Evolutionary conservation across 1,140 invertebrate genomes (phyloP), one percentile per base, ranked within the genome.

Genomic region (Bactericera cockerelli): DNA sequence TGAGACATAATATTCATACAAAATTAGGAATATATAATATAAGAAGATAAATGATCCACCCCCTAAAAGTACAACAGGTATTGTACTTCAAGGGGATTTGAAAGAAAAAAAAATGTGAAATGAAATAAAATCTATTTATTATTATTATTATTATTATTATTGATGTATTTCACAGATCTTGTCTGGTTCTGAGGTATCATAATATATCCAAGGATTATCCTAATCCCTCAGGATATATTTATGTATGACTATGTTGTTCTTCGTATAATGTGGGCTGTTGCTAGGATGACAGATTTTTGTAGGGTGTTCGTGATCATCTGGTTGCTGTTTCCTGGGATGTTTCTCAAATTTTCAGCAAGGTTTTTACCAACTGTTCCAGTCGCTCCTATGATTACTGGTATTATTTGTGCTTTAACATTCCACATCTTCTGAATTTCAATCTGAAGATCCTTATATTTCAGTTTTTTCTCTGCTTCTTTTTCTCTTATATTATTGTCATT

Each of bases 401-500:
- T n/a, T 4, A 49, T n/a, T 49, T 49, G n/a, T 19, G 42, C 22
- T 22, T 49, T 49, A 6, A 49, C 3, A 19, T 16, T 16, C 42
- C 42, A 49, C 42, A 49, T 49, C 22, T n/a, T 49, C n/a, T 49
- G 42, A 8, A 49, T 49, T 49, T 49, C 42, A 10, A 49, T 49
- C 42, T 6, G 42, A 16, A 49, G 22, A 16, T 49, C 42, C 22
- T 49, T 49, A n/a, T 49, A 49, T n/a, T 49, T 49, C 22, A 49
- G 42, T n/a, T 49, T 49, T 22, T 49, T 49, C 22, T 49, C 42
- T 6, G 42, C 6, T n/a, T 49, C 42, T 49, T 49, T 49, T 49
- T 49, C 42, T 4, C 6, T 16, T 49, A 49, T 4, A 22, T 49
- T 49, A 3, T 3, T 6, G n/a, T 49, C 42, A 49, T 19, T 19